Evolutionary conservation across 2,113 vertebrate genomes (phyloP).

Genomic region (Sclerurus mexicanus): DNA sequence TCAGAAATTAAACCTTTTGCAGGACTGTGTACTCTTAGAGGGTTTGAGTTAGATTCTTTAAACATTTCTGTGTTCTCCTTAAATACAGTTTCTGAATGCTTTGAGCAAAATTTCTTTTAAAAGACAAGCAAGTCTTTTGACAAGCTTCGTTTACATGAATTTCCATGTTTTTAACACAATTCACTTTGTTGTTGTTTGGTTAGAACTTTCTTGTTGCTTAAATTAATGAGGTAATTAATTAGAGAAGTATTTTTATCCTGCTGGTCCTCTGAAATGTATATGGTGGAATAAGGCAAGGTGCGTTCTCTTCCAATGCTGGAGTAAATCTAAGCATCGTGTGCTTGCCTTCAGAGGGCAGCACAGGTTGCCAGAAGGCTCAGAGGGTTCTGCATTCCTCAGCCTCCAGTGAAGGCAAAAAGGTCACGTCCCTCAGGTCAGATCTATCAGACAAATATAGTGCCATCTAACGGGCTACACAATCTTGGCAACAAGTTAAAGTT

Average conservation of each 20-base stretch:
- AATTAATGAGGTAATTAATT: neutral
- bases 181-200: neutral
- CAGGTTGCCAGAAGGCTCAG: neutral
- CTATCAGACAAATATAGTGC: neutral
- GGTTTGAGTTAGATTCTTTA: neutral
- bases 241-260: neutral
- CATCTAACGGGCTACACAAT: neutral
- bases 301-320: neutral
- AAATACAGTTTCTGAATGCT: neutral
- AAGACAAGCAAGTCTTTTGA: fast-evolving
- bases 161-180: neutral
- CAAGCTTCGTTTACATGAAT: neutral
- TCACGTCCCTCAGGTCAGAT: neutral
- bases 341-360: neutral
- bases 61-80: neutral
- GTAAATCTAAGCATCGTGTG: neutral
- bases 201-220: neutral
- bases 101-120: neutral
- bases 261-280: neutral
- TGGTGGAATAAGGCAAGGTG: neutral
- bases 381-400: neutral
- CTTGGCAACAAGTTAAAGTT: neutral
- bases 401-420: fast-evolving
- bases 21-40: neutral
- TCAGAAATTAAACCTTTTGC: neutral